A percentile compares a stretch with the other conserved stretches of the same genome.
Conservation (phyloP, 2,797 vertebrate genomes). For the Hylomyscus alleni region DNA sequence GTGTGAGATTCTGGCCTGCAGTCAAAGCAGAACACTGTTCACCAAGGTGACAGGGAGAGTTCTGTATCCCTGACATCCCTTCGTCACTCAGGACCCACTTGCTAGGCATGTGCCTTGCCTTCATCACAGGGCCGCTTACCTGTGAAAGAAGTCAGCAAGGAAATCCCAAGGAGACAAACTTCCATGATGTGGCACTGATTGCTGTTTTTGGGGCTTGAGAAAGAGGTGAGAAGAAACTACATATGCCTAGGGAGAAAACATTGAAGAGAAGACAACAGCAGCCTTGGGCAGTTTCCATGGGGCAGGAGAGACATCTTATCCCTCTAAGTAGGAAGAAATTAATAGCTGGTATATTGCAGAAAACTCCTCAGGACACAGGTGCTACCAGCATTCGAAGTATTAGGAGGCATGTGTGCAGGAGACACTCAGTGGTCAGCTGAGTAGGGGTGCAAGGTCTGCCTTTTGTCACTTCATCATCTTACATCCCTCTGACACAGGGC, state of each 20-base stretch:
- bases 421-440: background rate
- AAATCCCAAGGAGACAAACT: background rate
- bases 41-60: background rate
- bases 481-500: accelerated
- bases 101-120: background rate
- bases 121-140: background rate
- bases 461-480: background rate
- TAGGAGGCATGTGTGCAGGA: accelerated
- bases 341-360: background rate
- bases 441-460: background rate
- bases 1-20: background rate
- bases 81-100: accelerated
- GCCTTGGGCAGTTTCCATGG: background rate
- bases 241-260: background rate
- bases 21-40: background rate
- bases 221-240: background rate
- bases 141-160: background rate
- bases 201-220: background rate
- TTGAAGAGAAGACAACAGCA: background rate
- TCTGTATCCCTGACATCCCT: background rate
- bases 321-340: background rate
- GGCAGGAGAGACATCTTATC: background rate
- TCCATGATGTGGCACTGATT: background rate
- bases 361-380: accelerated
- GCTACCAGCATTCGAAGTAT: accelerated